Conservation (phyloP, 2,797 vertebrate genomes). For the Xenopus petersii region DNA sequence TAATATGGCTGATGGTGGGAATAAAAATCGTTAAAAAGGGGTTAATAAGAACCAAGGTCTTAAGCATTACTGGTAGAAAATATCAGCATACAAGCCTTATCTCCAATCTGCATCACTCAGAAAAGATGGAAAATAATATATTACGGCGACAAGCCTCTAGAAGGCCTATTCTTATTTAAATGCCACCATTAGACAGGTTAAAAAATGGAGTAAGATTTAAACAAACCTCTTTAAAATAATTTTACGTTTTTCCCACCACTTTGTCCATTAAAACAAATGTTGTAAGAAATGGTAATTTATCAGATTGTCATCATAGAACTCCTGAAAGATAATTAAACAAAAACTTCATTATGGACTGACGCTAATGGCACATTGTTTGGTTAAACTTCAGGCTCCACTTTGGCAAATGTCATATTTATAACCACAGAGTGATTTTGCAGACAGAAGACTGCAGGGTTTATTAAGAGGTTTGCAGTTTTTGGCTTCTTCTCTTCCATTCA, state of each 20-base stretch:
- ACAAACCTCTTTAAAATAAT: conserved; percentile 15
- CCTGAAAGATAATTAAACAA: conserved; percentile 18
- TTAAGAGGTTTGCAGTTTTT: not conserved
- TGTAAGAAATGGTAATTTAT: conserved; percentile 41
- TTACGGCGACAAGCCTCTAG: not conserved
- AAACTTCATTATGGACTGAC: conserved; percentile 25
- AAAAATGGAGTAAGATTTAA: conserved; percentile 1
- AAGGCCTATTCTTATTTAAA: not conserved
- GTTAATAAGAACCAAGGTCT: not conserved
- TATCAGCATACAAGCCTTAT: not conserved
- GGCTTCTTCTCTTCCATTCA: not conserved
- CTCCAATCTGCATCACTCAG: not conserved
- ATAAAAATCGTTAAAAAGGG: too few relatives aligned
- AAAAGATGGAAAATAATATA: not conserved
- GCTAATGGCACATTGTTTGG: conserved; percentile 29
- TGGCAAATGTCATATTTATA: conserved; percentile 26
- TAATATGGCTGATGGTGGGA: too few relatives aligned
- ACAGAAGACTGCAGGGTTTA: not conserved
- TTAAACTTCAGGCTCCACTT: conserved; percentile 24
- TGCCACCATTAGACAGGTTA: not conserved
- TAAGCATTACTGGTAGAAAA: not conserved
- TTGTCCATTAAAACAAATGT: conserved; percentile 13
- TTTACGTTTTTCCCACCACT: conserved; percentile 19
- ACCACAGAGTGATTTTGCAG: conserved; percentile 4
- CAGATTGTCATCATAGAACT: conserved; percentile 44